A percentile compares a stretch with the other conserved stretches of the same genome.
Conservation (phyloP, 2,113 vertebrate genomes). For the Limnothrissa miodon region DNA sequence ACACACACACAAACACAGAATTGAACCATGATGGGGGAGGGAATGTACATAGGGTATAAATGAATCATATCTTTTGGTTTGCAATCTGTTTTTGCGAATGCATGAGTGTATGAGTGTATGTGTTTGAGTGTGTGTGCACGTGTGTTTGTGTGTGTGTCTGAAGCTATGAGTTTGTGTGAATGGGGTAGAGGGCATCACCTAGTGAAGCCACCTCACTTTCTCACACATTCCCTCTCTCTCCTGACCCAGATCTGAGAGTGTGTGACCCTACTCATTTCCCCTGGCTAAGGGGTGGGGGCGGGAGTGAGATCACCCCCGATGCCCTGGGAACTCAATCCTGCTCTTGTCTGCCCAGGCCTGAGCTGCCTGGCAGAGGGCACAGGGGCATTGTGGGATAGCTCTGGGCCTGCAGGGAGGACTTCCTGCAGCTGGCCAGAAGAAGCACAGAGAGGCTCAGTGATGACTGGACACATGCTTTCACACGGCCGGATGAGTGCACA, state of each 20-base stretch:
- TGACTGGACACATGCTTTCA: neutral
- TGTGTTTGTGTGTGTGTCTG: neutral
- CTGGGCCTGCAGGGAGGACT: slow-evolving; percentile 46
- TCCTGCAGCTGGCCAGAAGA: slow-evolving; percentile 63
- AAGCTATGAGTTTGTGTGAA: neutral
- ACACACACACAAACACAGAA: neutral
- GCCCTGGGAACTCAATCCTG: neutral
- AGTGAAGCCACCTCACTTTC: neutral
- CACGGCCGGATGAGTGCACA: slow-evolving; percentile 3
- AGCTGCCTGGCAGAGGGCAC: neutral
- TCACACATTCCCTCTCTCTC: neutral
- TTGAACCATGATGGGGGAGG: neutral
- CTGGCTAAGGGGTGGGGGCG: neutral
- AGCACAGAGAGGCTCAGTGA: slow-evolving; percentile 59
- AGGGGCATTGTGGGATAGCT: slow-evolving; percentile 34
- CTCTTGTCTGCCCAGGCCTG: neutral
- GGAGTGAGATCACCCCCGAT: neutral
- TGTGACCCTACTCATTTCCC: neutral
- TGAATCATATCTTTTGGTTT: too few species aligned
- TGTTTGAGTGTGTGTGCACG: neutral
- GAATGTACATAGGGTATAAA: too few species aligned
- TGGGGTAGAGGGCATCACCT: neutral
- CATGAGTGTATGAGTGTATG: neutral
- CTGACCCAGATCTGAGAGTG: neutral
- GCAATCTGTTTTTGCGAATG: neutral